phyloP scores from a whole-genome alignment of 2,888 invertebrate genomes.

The Melanargia galathea region DNA sequence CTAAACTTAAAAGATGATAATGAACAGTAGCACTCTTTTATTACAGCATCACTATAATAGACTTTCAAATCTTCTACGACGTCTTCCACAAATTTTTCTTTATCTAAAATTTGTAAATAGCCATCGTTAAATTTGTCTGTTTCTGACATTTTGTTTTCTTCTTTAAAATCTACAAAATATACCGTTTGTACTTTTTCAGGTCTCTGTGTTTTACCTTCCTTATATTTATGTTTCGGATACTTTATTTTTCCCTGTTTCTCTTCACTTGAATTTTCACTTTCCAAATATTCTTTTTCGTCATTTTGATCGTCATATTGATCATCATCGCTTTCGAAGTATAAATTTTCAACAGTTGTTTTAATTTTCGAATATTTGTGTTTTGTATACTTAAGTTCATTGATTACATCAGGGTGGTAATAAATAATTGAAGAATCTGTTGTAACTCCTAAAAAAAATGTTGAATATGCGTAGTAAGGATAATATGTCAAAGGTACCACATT shows the following conservation, averaged over 20 bases:
- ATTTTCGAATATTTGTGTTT: constrained; percentile 50
- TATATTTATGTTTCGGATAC: constrained; percentile 27
- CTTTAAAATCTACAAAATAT: constrained; percentile 32
- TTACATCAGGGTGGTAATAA: constrained; percentile 49
- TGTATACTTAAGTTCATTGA: constrained; percentile 46
- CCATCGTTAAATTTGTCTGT: constrained; percentile 24
- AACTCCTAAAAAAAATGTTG: constrained; percentile 48
- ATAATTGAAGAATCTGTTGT: constrained; percentile 42
- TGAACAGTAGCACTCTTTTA: constrained; percentile 50
- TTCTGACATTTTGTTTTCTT: constrained; percentile 4
- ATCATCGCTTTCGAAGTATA: constrained; percentile 38
- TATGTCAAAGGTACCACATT: constrained; percentile 33
- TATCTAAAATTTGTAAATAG: constrained; percentile 38
- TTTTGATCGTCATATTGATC: constrained; percentile 50
- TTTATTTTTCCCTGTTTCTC: constrained; percentile 32
- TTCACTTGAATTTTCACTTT: constrained; percentile 27
- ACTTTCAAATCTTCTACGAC: constrained; percentile 46
- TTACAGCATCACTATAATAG: constrained; percentile 44
- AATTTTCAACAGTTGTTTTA: constrained; percentile 43
- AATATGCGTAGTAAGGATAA: constrained; percentile 51
- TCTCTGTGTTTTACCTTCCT: constrained; percentile 18
- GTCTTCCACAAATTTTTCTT: constrained; percentile 42
- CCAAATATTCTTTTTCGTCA: constrained; percentile 40
- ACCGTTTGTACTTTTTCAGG: constrained; percentile 23
- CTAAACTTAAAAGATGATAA: constrained; percentile 31